Conservation (phyloP, 1,140 invertebrate species). For the Plectrocnemia conspersa region DNA sequence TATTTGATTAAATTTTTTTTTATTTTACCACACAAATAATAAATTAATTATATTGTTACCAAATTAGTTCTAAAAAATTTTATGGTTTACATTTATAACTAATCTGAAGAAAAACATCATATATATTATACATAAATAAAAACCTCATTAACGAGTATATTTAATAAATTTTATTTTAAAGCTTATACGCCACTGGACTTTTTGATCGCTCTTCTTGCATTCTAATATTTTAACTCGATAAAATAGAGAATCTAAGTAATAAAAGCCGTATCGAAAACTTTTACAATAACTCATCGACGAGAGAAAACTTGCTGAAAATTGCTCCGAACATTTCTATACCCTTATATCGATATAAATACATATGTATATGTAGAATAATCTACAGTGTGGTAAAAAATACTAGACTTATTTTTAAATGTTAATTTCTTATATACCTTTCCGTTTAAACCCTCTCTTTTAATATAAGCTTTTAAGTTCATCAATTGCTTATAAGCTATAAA, state of each 20-base stretch:
- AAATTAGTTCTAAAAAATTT: too few species aligned
- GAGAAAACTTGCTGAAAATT: neutral
- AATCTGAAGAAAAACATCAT: too few species aligned
- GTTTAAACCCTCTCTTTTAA: neutral
- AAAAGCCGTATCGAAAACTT: conserved; percentile 8
- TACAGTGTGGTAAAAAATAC: neutral
- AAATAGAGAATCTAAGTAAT: conserved; percentile 6
- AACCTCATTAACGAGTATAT: too few species aligned
- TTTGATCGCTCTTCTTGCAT: conserved; percentile 9
- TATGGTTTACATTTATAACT: too few species aligned
- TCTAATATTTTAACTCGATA: conserved; percentile 17
- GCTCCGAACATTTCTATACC: neutral
- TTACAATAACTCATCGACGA: conserved; percentile 1
- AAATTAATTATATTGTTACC: too few species aligned
- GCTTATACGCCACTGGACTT: too few species aligned
- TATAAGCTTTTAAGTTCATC: neutral
- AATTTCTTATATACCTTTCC: neutral
- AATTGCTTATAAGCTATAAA: too few species aligned
- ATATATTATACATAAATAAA: too few species aligned
- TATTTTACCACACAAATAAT: too few species aligned
- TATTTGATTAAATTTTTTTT: too few species aligned
- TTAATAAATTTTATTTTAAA: too few species aligned
- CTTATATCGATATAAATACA: neutral
- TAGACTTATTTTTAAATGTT: neutral
- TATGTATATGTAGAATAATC: neutral